These are phyloP conservation scores for Myiagra hebetior DNA, from an alignment of 2,113 vertebrate species.

Conservation along the genomic window DNA sequence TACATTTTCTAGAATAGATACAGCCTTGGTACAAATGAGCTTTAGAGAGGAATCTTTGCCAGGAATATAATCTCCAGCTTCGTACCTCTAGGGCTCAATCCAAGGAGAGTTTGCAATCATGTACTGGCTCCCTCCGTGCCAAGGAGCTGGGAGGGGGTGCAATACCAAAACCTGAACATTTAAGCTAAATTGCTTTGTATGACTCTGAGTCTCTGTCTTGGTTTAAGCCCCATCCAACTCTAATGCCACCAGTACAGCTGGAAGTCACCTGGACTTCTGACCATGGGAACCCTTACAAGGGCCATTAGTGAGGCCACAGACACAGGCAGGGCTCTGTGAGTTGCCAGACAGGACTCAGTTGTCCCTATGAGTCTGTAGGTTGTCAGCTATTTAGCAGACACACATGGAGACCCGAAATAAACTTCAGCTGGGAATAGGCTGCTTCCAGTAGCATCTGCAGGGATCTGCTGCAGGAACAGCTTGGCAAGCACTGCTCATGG, in stretches of 20 bases:
- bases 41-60: neutral
- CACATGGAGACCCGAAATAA: conserved; percentile 10
- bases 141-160: neutral
- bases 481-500: neutral
- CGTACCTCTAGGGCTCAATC: neutral
- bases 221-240: neutral
- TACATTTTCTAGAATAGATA: neutral
- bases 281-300: neutral
- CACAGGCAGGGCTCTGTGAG: neutral
- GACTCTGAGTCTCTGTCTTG: neutral
- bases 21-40: neutral
- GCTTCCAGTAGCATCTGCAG: conserved; percentile 12
- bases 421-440: conserved; percentile 11
- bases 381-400: neutral
- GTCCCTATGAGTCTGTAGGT: neutral
- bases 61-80: neutral
- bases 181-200: neutral
- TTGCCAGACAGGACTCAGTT: neutral
- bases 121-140: neutral
- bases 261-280: neutral
- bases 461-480: conserved; percentile 8
- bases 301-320: neutral
- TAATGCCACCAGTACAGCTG: neutral
- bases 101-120: neutral
- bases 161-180: neutral